Evolutionary conservation across 2,797 vertebrate genomes (phyloP).

Genomic region (Dallia pectoralis): DNA sequence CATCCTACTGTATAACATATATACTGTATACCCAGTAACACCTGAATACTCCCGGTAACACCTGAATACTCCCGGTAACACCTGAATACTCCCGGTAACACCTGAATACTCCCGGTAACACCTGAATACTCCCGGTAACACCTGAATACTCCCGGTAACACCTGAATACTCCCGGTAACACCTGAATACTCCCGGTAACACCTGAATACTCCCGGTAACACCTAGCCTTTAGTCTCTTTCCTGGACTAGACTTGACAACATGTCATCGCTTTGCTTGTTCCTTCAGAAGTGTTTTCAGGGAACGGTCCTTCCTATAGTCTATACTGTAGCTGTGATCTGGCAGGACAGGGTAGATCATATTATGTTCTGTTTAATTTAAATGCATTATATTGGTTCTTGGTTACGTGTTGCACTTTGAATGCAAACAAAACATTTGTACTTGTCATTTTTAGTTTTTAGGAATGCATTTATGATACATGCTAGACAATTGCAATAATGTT

Average conservation of each 20-base stretch:
- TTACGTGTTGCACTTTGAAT: conserved; percentile 35
- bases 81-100: too few relatives aligned
- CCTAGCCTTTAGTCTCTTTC: conserved; percentile 45
- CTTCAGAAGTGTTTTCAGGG: conserved; percentile 33
- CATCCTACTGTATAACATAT: too few relatives aligned
- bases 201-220: not conserved
- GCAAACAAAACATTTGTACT: conserved; percentile 22
- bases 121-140: conserved; percentile 7
- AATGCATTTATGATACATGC: conserved; percentile 27
- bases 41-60: too few relatives aligned
- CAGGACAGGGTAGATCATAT: conserved; percentile 71
- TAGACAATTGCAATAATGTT: not conserved
- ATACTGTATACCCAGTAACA: too few relatives aligned
- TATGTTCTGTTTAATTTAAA: conserved; percentile 41
- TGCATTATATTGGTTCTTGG: conserved; percentile 40
- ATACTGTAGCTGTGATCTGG: conserved; percentile 64
- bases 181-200: not conserved
- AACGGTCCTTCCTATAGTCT: conserved; percentile 47
- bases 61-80: too few relatives aligned
- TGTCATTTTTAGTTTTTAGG: conserved; percentile 38
- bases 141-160: not conserved
- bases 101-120: conserved; percentile 1
- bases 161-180: not conserved
- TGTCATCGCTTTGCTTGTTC: conserved; percentile 49
- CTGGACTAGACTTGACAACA: conserved; percentile 67